Evolutionary conservation across 1,140 invertebrate species (phyloP), one percentile per base, ranked within the genome.

Genomic region (Diabrotica undecimpunctata): DNA sequence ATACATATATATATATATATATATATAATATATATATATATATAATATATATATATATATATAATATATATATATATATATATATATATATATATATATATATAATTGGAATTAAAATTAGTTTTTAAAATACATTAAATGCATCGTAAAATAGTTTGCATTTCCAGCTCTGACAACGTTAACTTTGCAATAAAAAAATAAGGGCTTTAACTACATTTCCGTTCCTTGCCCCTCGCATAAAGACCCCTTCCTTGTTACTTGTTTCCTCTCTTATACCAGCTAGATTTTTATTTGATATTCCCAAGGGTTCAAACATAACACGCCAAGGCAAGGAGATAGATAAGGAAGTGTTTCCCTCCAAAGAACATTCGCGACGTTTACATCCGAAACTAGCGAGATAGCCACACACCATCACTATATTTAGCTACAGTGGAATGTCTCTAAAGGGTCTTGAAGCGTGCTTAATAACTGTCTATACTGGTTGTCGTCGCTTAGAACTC

Each of bases 371-470:
- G 3, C 41, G 41, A 46, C 41, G 41, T 46, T 46, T 46, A 46
- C 41, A 46, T 46, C n/a, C 41, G 41, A 46, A 46, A 46, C 41
- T 46, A 46, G 41, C 41, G 41, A 46, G 41, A 46, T 46, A 46
- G 41, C 41, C 41, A 25, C 25, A 25, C 25, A 25, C 25, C 25
- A 25, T 25, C 25, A 46, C 41, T 46, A 46, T 46, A 46, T 46
- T 46, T 46, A 10, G 41, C 41, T 10, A 46, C 41, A 46, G 8
- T 46, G 41, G 41, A 46, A n/a, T 46, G 8, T 46, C 41, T 46
- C 41, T n/a, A 46, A 46, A 46, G n/a, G 25, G 8, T 3, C 41
- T 46, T 46, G 8, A n/a, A n/a, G 41, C 41, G 41, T 46, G 41
- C 41, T 46, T 46, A 46, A 46, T n/a, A 25, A 25, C 25, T 25